A percentile compares a stretch with the other conserved stretches of the same genome.
Evolutionary conservation across 2,888 invertebrate genomes (phyloP).

Genomic region (Beris chalybata): DNA sequence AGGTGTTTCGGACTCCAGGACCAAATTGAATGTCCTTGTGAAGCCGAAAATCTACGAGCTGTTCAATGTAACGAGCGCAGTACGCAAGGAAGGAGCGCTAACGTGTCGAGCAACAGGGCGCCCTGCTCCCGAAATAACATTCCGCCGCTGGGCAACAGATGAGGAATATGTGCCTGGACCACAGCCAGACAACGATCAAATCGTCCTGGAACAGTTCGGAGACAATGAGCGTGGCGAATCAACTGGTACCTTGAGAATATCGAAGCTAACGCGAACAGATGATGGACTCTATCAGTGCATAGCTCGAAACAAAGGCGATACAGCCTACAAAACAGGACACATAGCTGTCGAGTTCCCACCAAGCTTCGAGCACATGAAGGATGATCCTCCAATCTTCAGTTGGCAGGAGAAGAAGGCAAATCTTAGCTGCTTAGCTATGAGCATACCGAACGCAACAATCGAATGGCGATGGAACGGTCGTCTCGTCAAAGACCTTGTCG

Average conservation of each 20-base stretch:
- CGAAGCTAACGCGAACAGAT: constrained; percentile 67
- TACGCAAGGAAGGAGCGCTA: constrained; percentile 66
- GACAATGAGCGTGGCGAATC: constrained; percentile 63
- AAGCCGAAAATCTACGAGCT: constrained; percentile 81
- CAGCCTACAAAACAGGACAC: constrained; percentile 77
- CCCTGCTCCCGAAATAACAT: constrained; percentile 78
- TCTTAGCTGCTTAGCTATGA: constrained; percentile 84
- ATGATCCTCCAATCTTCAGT: constrained; percentile 75
- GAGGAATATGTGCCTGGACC: constrained; percentile 66
- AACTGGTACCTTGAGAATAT: constrained; percentile 69
- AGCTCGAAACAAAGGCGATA: constrained; percentile 78
- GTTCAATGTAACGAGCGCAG: constrained; percentile 69
- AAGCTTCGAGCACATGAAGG: constrained; percentile 71
- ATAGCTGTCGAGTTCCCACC: constrained; percentile 81
- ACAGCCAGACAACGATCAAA: constrained; percentile 69
- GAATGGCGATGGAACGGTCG: constrained; percentile 72
- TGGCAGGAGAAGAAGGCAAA: constrained; percentile 83
- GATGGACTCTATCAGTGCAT: constrained; percentile 89
- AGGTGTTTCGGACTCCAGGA: constrained; percentile 68
- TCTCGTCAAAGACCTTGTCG: constrained; percentile 58
- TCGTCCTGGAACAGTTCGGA: constrained; percentile 63
- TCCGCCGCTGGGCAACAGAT: constrained; percentile 71
- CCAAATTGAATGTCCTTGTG: constrained; percentile 72
- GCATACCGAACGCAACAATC: constrained; percentile 89
- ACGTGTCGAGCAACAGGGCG: constrained; percentile 79